These are phyloP conservation scores for Bradypodion ventrale DNA, from an alignment of 2,797 vertebrate species.

Conservation along the genomic window DNA sequence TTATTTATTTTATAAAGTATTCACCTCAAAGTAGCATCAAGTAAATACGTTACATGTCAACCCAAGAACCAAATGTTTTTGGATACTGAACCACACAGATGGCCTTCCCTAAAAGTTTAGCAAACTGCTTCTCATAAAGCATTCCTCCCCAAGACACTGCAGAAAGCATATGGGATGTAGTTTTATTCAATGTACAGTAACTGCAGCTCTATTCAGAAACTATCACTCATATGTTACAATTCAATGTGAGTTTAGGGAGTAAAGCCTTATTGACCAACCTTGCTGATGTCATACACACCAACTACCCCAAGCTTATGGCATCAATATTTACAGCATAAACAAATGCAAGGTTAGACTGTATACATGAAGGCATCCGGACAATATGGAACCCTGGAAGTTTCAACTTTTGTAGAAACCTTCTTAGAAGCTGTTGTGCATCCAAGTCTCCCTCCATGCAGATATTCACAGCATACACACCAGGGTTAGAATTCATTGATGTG, in stretches of 20 bases:
- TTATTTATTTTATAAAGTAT: too few relatives aligned
- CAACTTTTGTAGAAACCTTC: background rate
- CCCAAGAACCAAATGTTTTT: background rate
- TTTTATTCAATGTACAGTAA: background rate
- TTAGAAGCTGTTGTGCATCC: background rate
- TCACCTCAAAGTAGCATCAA: background rate
- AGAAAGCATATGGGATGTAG: background rate
- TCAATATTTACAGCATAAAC: background rate
- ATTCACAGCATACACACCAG: background rate
- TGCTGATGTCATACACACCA: background rate
- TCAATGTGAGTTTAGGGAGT: background rate
- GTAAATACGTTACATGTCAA: background rate
- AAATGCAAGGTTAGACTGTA: background rate
- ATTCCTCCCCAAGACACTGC: background rate
- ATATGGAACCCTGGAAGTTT: background rate
- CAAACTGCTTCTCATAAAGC: background rate
- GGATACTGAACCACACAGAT: background rate
- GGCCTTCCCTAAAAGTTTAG: too few relatives aligned
- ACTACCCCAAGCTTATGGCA: background rate
- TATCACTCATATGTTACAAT: background rate
- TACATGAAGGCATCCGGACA: background rate
- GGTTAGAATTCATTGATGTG: background rate
- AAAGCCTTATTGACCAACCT: background rate
- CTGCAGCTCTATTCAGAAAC: background rate
- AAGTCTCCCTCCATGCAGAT: background rate